phyloP scores from a whole-genome alignment of 2,888 invertebrate species.

The Rapana venosa region DNA sequence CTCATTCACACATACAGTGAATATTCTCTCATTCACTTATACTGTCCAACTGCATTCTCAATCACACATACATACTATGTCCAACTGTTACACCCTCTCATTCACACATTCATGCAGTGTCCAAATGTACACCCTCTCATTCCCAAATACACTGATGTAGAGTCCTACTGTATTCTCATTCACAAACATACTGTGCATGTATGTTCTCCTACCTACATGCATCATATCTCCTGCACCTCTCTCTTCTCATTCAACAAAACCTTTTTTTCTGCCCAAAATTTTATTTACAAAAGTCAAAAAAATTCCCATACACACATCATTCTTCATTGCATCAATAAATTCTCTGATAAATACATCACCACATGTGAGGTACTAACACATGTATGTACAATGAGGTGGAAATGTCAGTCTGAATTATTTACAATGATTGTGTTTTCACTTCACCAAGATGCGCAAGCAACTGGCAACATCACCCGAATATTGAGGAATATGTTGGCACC shows the following conservation, averaged over 20 bases:
- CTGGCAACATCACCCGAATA: slow-evolving; percentile 60
- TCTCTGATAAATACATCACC: background rate
- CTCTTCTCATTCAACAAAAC: background rate
- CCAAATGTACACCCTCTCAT: background rate
- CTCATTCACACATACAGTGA: too few species aligned
- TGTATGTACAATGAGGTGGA: background rate
- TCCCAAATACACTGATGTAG: background rate
- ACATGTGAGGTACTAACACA: background rate
- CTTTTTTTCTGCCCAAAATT: background rate
- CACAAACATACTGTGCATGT: background rate
- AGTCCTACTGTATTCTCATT: background rate
- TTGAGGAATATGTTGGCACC: slow-evolving; percentile 75
- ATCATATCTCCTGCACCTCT: too few species aligned
- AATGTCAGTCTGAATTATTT: background rate
- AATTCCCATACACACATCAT: background rate
- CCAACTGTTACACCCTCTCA: too few species aligned
- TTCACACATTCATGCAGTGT: too few species aligned
- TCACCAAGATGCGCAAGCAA: background rate
- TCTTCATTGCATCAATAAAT: background rate
- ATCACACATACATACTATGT: background rate
- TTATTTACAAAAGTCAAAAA: background rate
- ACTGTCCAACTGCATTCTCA: background rate
- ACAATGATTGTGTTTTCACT: background rate
- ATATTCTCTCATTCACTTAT: too few species aligned
- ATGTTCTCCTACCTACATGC: background rate